Evolutionary conservation across 1,140 invertebrate species (phyloP).

Genomic region (Sipha flava): DNA sequence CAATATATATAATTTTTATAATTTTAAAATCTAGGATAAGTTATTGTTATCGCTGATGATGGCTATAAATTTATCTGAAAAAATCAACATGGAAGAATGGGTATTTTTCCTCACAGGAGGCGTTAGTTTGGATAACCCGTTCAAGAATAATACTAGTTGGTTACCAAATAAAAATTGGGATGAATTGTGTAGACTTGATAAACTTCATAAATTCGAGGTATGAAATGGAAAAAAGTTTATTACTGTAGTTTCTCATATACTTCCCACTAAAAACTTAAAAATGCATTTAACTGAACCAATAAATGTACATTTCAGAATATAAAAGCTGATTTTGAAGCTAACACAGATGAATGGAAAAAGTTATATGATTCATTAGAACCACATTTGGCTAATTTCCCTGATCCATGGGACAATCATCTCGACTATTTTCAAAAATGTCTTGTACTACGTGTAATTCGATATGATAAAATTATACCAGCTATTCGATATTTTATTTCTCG

Average conservation of each 20-base stretch:
- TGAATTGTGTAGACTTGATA: slow-evolving; percentile 63
- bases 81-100: slow-evolving; percentile 66
- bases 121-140: slow-evolving; percentile 66
- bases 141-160: slow-evolving; percentile 63
- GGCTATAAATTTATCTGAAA: slow-evolving; percentile 61
- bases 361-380: slow-evolving; percentile 65
- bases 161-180: slow-evolving; percentile 71
- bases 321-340: slow-evolving; percentile 50
- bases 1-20: too few species aligned
- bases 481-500: slow-evolving; percentile 65
- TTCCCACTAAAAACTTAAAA: too few species aligned
- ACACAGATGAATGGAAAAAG: slow-evolving; percentile 60
- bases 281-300: background rate
- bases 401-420: slow-evolving; percentile 56
- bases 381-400: slow-evolving; percentile 57
- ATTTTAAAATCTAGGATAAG: slow-evolving; percentile 57
- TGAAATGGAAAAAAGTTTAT: too few species aligned
- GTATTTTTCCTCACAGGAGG: slow-evolving; percentile 87
- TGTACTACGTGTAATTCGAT: slow-evolving; percentile 70
- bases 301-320: slow-evolving; percentile 47
- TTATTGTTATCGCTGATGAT: slow-evolving; percentile 82
- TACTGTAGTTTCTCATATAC: too few species aligned
- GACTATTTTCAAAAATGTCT: slow-evolving; percentile 65
- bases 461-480: slow-evolving; percentile 80
- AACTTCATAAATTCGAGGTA: slow-evolving; percentile 52